A percentile compares a stretch with the other conserved stretches of the same genome.
These are phyloP conservation scores for Charanyca ferruginea DNA, from an alignment of 2,888 invertebrate genomes.

Conservation along the genomic window DNA sequence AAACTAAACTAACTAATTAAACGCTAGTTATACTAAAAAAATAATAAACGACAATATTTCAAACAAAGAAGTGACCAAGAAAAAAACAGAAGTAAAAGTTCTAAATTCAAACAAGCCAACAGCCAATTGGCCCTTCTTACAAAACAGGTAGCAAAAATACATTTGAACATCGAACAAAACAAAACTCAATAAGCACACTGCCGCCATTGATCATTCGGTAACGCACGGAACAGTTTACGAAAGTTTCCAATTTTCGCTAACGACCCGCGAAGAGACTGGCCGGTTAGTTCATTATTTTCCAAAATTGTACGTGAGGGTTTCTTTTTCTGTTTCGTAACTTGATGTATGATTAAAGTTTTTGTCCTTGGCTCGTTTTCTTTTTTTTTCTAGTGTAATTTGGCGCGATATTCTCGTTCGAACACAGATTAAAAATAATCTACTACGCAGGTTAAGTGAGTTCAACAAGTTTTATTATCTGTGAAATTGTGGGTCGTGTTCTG, in stretches of 20 bases:
- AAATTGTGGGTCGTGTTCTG: constrained; percentile 25
- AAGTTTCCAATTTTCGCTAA: constrained; percentile 82
- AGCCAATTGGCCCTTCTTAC: constrained; percentile 39
- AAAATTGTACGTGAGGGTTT: constrained; percentile 78
- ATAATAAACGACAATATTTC: no score
- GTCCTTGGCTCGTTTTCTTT: constrained; percentile 60
- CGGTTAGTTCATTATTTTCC: constrained; percentile 87
- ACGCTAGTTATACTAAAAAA: no score
- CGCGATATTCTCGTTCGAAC: constrained; percentile 46
- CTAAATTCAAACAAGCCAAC: constrained; percentile 31
- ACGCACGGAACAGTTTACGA: constrained; percentile 63
- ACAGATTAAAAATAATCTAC: constrained; percentile 49
- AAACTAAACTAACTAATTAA: no score
- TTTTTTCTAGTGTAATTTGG: constrained; percentile 45
- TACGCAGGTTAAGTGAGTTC: constrained; percentile 42
- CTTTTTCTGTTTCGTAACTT: constrained; percentile 63
- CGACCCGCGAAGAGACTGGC: constrained; percentile 82
- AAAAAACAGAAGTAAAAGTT: constrained; percentile 18
- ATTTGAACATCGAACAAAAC: constrained; percentile 67
- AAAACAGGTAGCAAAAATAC: constrained; percentile 50
- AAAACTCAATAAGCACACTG: constrained; percentile 64
- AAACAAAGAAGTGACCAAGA: no score
- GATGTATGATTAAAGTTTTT: constrained; percentile 80
- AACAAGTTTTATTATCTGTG: constrained; percentile 52
- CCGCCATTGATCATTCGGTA: constrained; percentile 81